Conservation (phyloP, 2,797 vertebrate genomes). For the Phyllotis vaccarum region DNA sequence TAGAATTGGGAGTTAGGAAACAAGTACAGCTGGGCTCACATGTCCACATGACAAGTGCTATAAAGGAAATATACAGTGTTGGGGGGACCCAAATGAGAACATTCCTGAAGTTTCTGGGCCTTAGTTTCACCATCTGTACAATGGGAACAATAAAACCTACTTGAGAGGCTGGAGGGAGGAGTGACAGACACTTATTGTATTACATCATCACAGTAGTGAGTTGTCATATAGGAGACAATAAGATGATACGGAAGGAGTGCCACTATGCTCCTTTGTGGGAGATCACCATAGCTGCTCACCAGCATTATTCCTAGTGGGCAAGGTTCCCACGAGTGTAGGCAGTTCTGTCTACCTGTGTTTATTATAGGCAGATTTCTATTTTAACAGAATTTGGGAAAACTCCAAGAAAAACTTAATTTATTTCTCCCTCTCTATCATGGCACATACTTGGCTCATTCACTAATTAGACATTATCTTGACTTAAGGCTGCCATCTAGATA, state of each 20-base stretch:
- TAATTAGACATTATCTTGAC: conserved; percentile 40
- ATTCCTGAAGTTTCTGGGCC: not conserved
- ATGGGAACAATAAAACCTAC: not conserved
- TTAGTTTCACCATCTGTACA: not conserved
- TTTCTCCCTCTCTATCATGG: not conserved
- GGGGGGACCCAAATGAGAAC: not conserved
- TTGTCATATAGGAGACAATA: not conserved
- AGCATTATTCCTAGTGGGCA: not conserved
- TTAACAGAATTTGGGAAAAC: conserved; percentile 11
- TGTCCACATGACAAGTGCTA: not conserved
- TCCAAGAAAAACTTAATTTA: not conserved
- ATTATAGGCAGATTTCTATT: not conserved
- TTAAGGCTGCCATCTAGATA: not conserved
- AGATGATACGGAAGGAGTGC: too few species aligned
- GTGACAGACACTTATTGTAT: too few species aligned
- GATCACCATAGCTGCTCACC: not conserved
- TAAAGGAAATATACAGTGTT: not conserved
- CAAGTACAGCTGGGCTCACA: too few species aligned
- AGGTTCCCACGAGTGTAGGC: not conserved
- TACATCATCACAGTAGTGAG: not conserved
- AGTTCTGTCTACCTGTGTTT: conserved; percentile 40
- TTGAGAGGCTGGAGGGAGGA: not conserved
- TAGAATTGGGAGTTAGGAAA: not conserved
- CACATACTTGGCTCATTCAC: not conserved
- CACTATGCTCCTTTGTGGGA: not conserved